A percentile compares a stretch with the other conserved stretches of the same genome.
Conservation (phyloP, 2,888 invertebrate genomes). For the Drosophila borealis region DNA sequence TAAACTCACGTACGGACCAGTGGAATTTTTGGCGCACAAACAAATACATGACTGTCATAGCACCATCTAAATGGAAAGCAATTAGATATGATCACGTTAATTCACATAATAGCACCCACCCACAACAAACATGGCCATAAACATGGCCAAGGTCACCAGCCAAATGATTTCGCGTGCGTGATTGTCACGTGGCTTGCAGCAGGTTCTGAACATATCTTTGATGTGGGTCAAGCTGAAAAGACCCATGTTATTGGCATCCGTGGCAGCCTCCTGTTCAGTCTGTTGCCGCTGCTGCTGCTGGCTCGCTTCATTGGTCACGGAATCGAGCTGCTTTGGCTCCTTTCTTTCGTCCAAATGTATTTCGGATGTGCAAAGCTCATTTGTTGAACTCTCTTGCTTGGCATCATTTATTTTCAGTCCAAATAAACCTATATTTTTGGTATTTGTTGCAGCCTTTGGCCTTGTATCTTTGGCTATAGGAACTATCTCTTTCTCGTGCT, state of each 20-base stretch:
- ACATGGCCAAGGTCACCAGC: conserved; percentile 81
- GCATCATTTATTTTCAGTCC: neutral
- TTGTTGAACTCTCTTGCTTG: neutral
- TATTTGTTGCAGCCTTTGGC: neutral
- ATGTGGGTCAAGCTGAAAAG: conserved; percentile 73
- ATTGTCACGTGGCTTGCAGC: conserved; percentile 78
- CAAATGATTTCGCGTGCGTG: conserved; percentile 82
- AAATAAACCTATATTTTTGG: conserved; percentile 6
- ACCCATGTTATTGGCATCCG: conserved; percentile 25
- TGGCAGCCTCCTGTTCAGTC: neutral
- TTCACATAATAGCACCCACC: conserved; percentile 54
- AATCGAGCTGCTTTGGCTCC: neutral
- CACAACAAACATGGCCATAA: conserved; percentile 78
- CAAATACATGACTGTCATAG: conserved; percentile 87
- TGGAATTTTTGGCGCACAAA: conserved; percentile 88
- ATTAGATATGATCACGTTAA: neutral
- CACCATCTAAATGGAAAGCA: conserved; percentile 70
- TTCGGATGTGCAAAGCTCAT: conserved; percentile 5
- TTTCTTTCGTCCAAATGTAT: conserved; percentile 4
- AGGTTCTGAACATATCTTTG: conserved; percentile 81
- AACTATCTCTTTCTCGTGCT: neutral
- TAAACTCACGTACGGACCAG: conserved; percentile 88
- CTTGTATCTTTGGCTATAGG: neutral
- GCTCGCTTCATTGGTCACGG: neutral
- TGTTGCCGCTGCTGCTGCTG: neutral